Percentiles rank a stretch among this genome's conserved stretches.
phyloP scores from a whole-genome alignment of 1,140 invertebrate species.

The Oscheius sp. region DNA sequence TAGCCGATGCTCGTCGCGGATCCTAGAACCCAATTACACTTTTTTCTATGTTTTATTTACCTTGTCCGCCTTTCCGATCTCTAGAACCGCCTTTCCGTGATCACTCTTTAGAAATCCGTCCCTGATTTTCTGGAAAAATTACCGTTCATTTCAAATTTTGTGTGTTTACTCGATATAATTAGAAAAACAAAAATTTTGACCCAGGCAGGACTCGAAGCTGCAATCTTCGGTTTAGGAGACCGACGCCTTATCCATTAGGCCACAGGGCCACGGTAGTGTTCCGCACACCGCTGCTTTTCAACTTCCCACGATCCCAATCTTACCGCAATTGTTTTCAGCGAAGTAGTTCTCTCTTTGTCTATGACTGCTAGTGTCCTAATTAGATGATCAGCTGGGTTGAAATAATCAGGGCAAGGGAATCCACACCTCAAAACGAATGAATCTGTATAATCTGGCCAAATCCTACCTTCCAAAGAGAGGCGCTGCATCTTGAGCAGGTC shows the following conservation, averaged over 20 bases:
- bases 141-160: not conserved
- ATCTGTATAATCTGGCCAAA: slow-evolving; percentile 46
- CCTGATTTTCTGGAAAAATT: slow-evolving; percentile 66
- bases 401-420: slow-evolving; percentile 70
- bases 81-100: slow-evolving; percentile 63
- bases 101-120: slow-evolving; percentile 49
- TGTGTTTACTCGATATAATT: not conserved
- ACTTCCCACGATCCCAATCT: slow-evolving; percentile 28
- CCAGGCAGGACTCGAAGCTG: too few relatives aligned
- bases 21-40: not conserved
- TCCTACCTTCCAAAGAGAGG: slow-evolving; percentile 73
- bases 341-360: slow-evolving; percentile 74
- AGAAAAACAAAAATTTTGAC: too few relatives aligned
- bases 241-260: too few relatives aligned
- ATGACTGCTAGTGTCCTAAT: slow-evolving; percentile 84
- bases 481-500: slow-evolving; percentile 69
- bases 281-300: not conserved
- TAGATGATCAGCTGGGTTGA: slow-evolving; percentile 92
- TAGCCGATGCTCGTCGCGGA: not conserved
- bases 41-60: not conserved
- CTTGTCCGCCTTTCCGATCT: slow-evolving; percentile 36
- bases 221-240: too few relatives aligned
- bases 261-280: not conserved
- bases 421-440: slow-evolving; percentile 47
- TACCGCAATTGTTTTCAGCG: slow-evolving; percentile 58